phyloP scores from a whole-genome alignment of 2,113 vertebrate species.

The Hippocampus mohnikei region DNA sequence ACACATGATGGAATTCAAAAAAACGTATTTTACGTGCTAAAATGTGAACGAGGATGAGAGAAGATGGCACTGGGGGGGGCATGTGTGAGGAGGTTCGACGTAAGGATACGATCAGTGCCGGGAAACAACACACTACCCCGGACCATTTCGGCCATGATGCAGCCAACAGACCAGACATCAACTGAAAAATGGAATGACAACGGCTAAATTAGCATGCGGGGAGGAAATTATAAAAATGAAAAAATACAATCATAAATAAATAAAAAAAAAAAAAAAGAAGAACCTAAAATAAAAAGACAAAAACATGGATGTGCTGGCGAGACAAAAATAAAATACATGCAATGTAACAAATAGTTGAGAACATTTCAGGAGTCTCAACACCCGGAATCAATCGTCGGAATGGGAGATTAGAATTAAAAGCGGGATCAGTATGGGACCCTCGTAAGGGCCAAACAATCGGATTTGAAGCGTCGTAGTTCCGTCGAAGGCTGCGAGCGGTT shows the following conservation, averaged over 20 bases:
- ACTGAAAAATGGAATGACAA: constrained; percentile 98
- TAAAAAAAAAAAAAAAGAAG: constrained; percentile 27
- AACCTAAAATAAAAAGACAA: background rate
- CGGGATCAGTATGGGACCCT: constrained; percentile 11
- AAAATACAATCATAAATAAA: background rate
- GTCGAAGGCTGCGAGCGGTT: constrained; percentile 63
- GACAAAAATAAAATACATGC: constrained; percentile 50
- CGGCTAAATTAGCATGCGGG: constrained; percentile 83
- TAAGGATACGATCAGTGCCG: constrained; percentile 99
- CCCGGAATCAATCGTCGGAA: background rate
- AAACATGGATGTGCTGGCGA: constrained; percentile 30
- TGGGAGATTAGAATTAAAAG: constrained; percentile 24
- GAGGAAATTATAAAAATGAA: constrained; percentile 44
- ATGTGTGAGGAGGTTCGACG: constrained; percentile 55
- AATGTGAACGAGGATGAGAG: constrained; percentile 40
- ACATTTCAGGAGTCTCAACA: background rate
- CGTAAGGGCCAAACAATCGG: constrained; percentile 3
- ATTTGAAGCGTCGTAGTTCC: constrained; percentile 22
- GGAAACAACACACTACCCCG: constrained; percentile 99
- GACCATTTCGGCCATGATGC: constrained; percentile 99
- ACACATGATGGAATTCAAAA: background rate
- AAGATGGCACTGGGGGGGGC: background rate
- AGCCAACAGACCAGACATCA: constrained; percentile 99
- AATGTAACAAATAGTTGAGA: background rate
- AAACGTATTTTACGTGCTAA: constrained; percentile 9